Conservation (phyloP, 1,140 invertebrate species). For the Pemphigus obesinymphae region DNA sequence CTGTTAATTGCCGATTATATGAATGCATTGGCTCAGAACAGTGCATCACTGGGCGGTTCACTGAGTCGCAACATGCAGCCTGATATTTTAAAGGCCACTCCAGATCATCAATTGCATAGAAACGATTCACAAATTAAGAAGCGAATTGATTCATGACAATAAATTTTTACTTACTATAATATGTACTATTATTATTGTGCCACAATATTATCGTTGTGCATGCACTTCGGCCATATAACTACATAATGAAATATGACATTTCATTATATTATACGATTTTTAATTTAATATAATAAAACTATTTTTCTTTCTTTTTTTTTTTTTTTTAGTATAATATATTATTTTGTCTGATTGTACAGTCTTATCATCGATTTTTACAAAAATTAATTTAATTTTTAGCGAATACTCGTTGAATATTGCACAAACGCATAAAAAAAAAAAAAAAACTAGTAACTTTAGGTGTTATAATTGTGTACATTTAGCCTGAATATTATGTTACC, state of each 20-base stretch:
- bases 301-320: background rate
- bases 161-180: constrained; percentile 7
- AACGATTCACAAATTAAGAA: constrained; percentile 47
- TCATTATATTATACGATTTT: background rate
- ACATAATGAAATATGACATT: background rate
- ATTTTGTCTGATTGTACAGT: background rate
- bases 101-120: constrained; percentile 62
- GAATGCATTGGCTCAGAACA: constrained; percentile 76
- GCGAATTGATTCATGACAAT: constrained; percentile 43
- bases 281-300: background rate
- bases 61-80: constrained; percentile 67
- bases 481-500: constrained; percentile 30
- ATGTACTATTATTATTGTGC: constrained; percentile 5
- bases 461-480: constrained; percentile 22
- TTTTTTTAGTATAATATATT: background rate
- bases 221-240: background rate
- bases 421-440: too few species aligned
- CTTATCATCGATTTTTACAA: background rate
- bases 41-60: constrained; percentile 70
- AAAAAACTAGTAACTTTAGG: constrained; percentile 21
- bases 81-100: constrained; percentile 77
- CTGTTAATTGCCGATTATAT: constrained; percentile 92
- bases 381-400: background rate
- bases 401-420: constrained; percentile 12
- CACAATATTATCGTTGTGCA: background rate